phyloP scores from a whole-genome alignment of 1,140 invertebrate species.

The Heliothis virescens region DNA sequence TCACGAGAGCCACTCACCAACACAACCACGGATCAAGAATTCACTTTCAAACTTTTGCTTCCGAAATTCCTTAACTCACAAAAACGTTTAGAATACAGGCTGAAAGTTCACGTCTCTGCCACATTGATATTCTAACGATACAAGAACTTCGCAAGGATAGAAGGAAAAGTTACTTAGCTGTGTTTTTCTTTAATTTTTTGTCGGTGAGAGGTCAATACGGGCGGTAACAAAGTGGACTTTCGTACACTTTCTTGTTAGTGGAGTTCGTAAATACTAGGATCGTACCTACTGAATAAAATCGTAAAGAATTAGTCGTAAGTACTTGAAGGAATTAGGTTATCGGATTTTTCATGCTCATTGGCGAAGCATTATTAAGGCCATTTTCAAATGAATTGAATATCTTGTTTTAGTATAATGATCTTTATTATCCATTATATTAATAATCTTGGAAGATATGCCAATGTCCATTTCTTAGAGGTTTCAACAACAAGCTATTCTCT shows the following conservation, averaged over 20 bases:
- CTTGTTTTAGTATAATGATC: no score
- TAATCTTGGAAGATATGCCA: no score
- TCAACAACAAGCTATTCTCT: no score
- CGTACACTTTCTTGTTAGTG: conserved; percentile 8
- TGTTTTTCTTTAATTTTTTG: conserved; percentile 38
- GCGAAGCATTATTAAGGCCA: no score
- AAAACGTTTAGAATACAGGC: conserved; percentile 47
- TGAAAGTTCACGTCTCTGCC: conserved; percentile 28
- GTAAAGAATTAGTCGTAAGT: neutral
- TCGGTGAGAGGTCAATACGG: conserved; percentile 38
- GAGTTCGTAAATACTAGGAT: conserved; percentile 10
- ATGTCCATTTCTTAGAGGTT: no score
- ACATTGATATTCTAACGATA: conserved; percentile 49
- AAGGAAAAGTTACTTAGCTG: neutral
- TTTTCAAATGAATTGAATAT: no score
- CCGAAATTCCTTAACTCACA: conserved; percentile 43
- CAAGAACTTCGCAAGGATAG: conserved; percentile 31
- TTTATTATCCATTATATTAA: no score
- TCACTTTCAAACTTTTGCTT: conserved; percentile 39
- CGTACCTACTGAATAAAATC: neutral
- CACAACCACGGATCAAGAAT: conserved; percentile 43
- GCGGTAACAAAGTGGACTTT: conserved; percentile 14
- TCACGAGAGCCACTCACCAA: conserved; percentile 12
- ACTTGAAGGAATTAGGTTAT: no score
- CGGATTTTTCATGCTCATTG: no score